Percentiles rank a stretch among this genome's conserved stretches.
Evolutionary conservation across 35 echinoderm and acorn worm genomes (phyloP).

Genomic region (Ptychodera flava): DNA sequence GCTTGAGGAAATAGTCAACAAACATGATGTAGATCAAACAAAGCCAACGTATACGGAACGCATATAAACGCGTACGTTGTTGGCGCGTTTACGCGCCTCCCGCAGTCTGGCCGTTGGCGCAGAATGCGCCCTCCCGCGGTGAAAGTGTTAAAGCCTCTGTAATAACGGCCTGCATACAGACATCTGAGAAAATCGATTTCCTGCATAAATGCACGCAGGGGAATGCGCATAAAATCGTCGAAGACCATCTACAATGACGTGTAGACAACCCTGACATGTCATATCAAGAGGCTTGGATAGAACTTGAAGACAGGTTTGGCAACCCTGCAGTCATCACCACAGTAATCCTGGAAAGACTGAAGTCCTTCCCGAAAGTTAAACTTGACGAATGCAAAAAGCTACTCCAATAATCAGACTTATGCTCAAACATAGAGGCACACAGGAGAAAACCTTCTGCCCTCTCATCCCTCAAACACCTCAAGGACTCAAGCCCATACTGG

Average conservation of each 20-base stretch:
- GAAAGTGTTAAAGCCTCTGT: too few species aligned
- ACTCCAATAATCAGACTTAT: conserved; percentile 10
- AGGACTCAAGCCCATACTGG: conserved; percentile 17
- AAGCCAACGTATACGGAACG: too few species aligned
- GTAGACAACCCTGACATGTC: background rate
- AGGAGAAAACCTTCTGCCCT: conserved; percentile 34
- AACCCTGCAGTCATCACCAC: conserved; percentile 11
- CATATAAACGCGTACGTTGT: too few species aligned
- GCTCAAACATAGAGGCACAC: conserved; percentile 8
- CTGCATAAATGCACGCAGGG: background rate
- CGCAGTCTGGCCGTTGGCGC: too few species aligned
- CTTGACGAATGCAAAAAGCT: conserved; percentile 4
- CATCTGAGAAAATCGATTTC: background rate
- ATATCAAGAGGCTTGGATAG: conserved; percentile 31
- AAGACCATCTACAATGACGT: conserved; percentile 3
- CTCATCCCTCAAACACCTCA: conserved; percentile 36
- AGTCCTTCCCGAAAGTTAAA: conserved; percentile 6
- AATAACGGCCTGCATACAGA: background rate
- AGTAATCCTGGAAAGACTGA: conserved; percentile 18
- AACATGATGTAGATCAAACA: too few species aligned
- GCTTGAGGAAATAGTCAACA: too few species aligned
- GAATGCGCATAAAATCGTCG: background rate
- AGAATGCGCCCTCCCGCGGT: too few species aligned
- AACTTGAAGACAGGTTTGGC: conserved; percentile 40
- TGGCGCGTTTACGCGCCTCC: too few species aligned